phyloP scores from a whole-genome alignment of 2,113 vertebrate genomes.

The Hassar affinis region DNA sequence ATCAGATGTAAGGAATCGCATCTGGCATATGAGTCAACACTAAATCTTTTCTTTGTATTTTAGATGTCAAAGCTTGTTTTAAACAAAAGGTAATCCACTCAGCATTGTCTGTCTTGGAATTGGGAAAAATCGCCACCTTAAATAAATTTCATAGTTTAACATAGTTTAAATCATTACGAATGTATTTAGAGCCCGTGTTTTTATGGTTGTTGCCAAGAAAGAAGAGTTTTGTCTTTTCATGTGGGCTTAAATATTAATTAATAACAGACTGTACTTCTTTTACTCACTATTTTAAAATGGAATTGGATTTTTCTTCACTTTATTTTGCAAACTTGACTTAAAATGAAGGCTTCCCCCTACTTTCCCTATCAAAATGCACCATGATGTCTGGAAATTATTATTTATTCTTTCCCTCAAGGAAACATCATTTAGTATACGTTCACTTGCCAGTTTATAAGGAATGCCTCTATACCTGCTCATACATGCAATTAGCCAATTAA shows the following conservation, averaged over 20 bases:
- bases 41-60: background rate
- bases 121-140: background rate
- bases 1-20: background rate
- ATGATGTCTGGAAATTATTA: background rate
- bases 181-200: background rate
- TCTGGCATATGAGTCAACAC: background rate
- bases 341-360: background rate
- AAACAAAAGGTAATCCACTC: slow-evolving; percentile 2
- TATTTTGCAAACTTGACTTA: background rate
- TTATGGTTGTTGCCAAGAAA: background rate
- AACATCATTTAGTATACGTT: background rate
- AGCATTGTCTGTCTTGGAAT: background rate
- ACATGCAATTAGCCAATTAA: background rate
- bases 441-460: background rate
- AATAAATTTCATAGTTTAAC: background rate
- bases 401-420: background rate
- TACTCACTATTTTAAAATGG: background rate
- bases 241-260: background rate
- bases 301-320: background rate
- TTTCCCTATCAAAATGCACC: background rate
- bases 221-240: background rate
- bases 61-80: background rate
- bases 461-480: background rate
- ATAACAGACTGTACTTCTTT: background rate
- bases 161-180: background rate